Evolutionary conservation across 2,888 invertebrate species (phyloP).

Genomic region (Rhagonycha fulva): DNA sequence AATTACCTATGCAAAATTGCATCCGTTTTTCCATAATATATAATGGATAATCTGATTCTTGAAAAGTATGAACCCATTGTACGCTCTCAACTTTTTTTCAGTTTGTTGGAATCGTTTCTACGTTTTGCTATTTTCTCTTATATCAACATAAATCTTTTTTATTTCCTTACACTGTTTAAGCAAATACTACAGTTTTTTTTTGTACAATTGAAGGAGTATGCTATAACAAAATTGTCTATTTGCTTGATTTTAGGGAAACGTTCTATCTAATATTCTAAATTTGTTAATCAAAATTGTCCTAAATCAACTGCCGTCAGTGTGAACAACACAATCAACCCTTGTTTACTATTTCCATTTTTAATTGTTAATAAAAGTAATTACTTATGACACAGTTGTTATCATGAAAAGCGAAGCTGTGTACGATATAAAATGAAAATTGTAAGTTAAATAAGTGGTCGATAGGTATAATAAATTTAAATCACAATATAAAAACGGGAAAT

Average conservation of each 20-base stretch:
- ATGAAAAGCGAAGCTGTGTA: too few relatives aligned
- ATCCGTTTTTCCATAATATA: background rate
- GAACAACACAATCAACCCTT: constrained; percentile 6
- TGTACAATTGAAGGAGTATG: background rate
- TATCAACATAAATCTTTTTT: background rate
- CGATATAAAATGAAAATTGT: too few relatives aligned
- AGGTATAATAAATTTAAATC: too few relatives aligned
- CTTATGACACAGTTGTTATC: background rate
- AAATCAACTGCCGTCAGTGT: constrained; percentile 5
- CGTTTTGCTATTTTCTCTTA: background rate
- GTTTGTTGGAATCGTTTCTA: background rate
- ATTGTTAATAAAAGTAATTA: background rate
- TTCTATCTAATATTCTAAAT: background rate
- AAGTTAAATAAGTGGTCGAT: too few relatives aligned
- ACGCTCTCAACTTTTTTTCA: background rate
- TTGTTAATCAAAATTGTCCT: constrained; percentile 3
- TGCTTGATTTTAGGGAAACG: background rate
- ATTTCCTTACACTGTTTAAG: background rate
- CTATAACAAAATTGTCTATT: background rate
- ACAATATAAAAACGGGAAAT: too few relatives aligned
- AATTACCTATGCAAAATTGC: background rate
- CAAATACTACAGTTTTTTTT: background rate
- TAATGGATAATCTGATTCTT: background rate
- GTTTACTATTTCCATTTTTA: background rate
- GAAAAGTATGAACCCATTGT: background rate